Evolutionary conservation across 1,140 invertebrate genomes (phyloP).

Genomic region (Liolophura sinensis): DNA sequence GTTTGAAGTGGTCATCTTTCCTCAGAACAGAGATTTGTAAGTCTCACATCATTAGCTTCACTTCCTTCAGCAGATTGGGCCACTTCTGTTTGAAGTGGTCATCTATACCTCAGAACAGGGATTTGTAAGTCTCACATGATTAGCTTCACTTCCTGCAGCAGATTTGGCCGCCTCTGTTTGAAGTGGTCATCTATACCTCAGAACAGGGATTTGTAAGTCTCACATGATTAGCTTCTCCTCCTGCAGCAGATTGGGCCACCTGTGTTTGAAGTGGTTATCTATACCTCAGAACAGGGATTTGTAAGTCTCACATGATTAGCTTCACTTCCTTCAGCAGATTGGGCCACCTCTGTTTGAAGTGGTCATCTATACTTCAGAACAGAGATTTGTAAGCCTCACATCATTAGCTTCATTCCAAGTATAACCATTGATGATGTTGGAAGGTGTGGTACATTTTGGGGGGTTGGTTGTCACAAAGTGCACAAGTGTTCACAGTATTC

Average conservation of each 20-base stretch:
- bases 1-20: slow-evolving; percentile 98
- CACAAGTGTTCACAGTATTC: too few species aligned
- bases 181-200: slow-evolving; percentile 95
- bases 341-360: slow-evolving; percentile 94
- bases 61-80: too few species aligned
- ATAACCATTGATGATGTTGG: too few species aligned
- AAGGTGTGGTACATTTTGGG: too few species aligned
- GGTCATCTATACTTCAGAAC: slow-evolving; percentile 94
- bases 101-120: slow-evolving; percentile 93
- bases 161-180: slow-evolving; percentile 86
- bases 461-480: too few species aligned
- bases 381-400: slow-evolving; percentile 69
- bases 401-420: slow-evolving; percentile 68
- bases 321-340: slow-evolving; percentile 84
- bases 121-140: slow-evolving; percentile 63
- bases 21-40: slow-evolving; percentile 81
- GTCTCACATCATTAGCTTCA: too few species aligned
- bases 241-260: slow-evolving; percentile 86
- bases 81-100: slow-evolving; percentile 93
- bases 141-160: slow-evolving; percentile 79
- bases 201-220: slow-evolving; percentile 77
- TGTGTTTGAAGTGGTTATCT: slow-evolving; percentile 95
- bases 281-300: slow-evolving; percentile 87
- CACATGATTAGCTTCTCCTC: slow-evolving; percentile 65
- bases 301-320: slow-evolving; percentile 56